A percentile compares a stretch with the other conserved stretches of the same genome.
Evolutionary conservation across 2,113 vertebrate genomes (phyloP).

Genomic region (Macroglossus sobrinus): DNA sequence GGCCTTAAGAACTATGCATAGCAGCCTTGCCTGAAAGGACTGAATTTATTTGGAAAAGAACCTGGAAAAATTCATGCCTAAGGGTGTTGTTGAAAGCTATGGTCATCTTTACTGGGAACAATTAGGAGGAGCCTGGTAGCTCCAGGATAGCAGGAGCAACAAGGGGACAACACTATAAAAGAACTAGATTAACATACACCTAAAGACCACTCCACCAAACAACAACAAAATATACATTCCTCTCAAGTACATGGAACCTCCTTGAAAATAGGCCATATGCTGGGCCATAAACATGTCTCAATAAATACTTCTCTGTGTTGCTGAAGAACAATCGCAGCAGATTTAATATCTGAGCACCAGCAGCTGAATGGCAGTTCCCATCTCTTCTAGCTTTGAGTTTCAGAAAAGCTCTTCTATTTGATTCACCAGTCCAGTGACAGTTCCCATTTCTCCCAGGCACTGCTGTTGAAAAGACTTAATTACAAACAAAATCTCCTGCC

Average conservation of each 20-base stretch:
- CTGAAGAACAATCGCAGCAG: neutral
- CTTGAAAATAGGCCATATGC: neutral
- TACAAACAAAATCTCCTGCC: neutral
- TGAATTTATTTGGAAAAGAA: conserved; percentile 13
- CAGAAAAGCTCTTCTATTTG: neutral
- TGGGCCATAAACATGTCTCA: neutral
- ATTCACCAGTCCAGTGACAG: neutral
- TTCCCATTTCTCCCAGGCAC: neutral
- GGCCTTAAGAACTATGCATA: neutral
- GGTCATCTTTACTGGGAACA: neutral
- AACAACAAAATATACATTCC: neutral
- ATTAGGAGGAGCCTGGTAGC: neutral
- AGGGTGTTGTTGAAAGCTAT: neutral
- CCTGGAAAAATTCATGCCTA: neutral
- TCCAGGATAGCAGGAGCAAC: neutral
- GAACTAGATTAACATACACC: neutral
- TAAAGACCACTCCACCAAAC: conserved; percentile 3
- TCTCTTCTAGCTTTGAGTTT: neutral
- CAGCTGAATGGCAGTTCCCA: neutral
- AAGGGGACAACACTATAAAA: neutral
- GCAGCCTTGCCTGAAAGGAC: neutral
- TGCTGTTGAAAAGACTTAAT: neutral
- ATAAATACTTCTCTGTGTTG: neutral
- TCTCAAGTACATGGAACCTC: neutral
- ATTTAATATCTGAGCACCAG: neutral